Percentiles rank a stretch among this genome's conserved stretches.
phyloP scores from a whole-genome alignment of 2,113 vertebrate genomes.

The human region DNA sequence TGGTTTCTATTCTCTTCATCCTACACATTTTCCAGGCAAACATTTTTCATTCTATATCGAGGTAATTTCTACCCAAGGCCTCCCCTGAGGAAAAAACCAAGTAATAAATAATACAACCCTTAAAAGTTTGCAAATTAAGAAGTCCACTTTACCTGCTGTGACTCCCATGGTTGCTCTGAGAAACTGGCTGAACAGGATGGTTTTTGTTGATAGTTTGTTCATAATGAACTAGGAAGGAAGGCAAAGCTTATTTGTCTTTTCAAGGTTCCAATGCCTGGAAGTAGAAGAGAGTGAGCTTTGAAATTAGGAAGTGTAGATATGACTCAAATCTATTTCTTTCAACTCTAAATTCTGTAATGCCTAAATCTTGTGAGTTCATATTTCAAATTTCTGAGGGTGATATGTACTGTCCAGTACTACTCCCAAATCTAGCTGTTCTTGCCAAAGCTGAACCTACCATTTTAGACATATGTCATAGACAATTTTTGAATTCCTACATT shows the following conservation, averaged over 20 bases:
- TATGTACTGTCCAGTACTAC: background rate
- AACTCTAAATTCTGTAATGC: background rate
- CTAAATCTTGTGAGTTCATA: background rate
- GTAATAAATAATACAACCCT: background rate
- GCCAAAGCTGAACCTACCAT: background rate
- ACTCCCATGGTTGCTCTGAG: background rate
- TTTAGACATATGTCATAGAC: background rate
- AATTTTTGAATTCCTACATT: background rate
- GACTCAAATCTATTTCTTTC: background rate
- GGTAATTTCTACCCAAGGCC: background rate
- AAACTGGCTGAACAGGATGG: background rate
- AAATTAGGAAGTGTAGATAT: background rate
- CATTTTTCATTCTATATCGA: background rate
- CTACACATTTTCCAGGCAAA: background rate
- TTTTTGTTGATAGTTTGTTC: background rate
- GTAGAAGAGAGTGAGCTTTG: background rate
- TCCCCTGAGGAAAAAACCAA: background rate
- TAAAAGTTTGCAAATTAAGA: background rate
- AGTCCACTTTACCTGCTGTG: conserved; percentile 38
- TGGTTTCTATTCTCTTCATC: background rate
- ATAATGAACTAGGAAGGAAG: background rate
- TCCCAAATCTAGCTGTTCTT: background rate
- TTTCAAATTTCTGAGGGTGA: background rate
- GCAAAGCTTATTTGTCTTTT: background rate
- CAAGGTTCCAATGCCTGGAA: background rate